A percentile compares a stretch with the other conserved stretches of the same genome.
Conservation (phyloP, 2,888 invertebrate species). For the Erynnis tages region DNA sequence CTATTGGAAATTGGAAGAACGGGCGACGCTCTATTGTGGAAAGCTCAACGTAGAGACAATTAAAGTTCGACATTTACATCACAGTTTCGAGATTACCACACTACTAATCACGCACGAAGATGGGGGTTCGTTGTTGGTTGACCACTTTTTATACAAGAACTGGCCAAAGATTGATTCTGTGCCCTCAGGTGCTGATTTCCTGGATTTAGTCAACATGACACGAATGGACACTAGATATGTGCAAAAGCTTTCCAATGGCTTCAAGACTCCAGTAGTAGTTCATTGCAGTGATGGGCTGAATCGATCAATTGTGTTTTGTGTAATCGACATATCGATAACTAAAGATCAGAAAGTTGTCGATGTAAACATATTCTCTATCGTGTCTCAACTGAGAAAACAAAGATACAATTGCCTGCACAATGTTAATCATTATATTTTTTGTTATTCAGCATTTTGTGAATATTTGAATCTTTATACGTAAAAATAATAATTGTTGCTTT, state of each 20-base stretch:
- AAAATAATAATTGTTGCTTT: neutral
- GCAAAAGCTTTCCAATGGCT: conserved; percentile 4
- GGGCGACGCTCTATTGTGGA: conserved; percentile 5
- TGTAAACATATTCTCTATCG: conserved; percentile 3
- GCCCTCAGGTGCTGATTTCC: conserved; percentile 9
- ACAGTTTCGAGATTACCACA: neutral
- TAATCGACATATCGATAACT: conserved; percentile 12
- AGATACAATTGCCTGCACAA: conserved; percentile 5
- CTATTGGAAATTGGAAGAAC: conserved; percentile 4
- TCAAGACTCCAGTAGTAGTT: conserved; percentile 19
- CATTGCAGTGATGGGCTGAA: conserved; percentile 19
- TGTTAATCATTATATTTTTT: conserved; percentile 6
- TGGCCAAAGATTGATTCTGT: conserved; percentile 8
- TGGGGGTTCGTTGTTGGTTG: conserved; percentile 5
- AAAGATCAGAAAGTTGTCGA: conserved; percentile 1
- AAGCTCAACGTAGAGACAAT: conserved; percentile 1
- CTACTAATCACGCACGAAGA: conserved; percentile 4
- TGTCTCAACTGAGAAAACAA: conserved; percentile 5
- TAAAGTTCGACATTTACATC: conserved; percentile 1
- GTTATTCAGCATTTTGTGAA: neutral
- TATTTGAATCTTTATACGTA: neutral
- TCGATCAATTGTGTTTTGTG: conserved; percentile 17
- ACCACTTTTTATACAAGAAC: conserved; percentile 12
- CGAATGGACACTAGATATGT: neutral
- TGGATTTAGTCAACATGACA: conserved; percentile 10